Conservation (phyloP, 2,888 invertebrate species). For the Yponomeuta malinellus region DNA sequence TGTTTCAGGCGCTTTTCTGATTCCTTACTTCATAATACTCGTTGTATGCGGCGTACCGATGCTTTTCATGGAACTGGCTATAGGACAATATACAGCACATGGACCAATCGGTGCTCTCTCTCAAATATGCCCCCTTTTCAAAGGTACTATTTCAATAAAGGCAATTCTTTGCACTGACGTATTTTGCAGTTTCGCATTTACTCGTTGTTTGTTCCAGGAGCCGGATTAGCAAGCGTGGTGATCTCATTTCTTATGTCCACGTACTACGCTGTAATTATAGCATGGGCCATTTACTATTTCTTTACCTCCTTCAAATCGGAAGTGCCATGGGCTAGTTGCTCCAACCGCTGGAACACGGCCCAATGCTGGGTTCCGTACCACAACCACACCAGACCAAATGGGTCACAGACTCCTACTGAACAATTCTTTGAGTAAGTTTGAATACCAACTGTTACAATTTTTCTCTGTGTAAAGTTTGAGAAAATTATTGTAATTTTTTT, state of each 20-base stretch:
- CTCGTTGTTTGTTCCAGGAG: constrained; percentile 78
- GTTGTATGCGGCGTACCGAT: constrained; percentile 93
- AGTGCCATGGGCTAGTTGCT: constrained; percentile 93
- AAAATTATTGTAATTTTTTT: not conserved
- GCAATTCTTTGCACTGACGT: not conserved
- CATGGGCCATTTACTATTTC: constrained; percentile 95
- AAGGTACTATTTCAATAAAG: constrained; percentile 77
- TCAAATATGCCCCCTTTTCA: constrained; percentile 93
- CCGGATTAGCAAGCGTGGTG: constrained; percentile 94
- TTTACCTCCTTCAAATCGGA: constrained; percentile 91
- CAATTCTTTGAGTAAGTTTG: constrained; percentile 92
- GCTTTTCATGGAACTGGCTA: constrained; percentile 94
- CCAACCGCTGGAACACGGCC: constrained; percentile 89
- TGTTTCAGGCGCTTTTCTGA: constrained; percentile 91
- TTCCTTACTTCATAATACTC: constrained; percentile 95
- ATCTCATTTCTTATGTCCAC: constrained; percentile 96
- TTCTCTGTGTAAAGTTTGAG: not conserved
- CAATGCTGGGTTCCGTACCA: constrained; percentile 87
- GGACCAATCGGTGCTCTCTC: constrained; percentile 94
- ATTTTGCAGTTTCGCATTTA: not conserved
- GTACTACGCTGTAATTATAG: constrained; percentile 96
- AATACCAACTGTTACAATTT: constrained; percentile 4
- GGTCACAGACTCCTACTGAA: constrained; percentile 90
- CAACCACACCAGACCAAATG: constrained; percentile 80
- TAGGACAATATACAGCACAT: constrained; percentile 94